phyloP scores from a whole-genome alignment of 2,113 vertebrate genomes.

The Tor tambroides region DNA sequence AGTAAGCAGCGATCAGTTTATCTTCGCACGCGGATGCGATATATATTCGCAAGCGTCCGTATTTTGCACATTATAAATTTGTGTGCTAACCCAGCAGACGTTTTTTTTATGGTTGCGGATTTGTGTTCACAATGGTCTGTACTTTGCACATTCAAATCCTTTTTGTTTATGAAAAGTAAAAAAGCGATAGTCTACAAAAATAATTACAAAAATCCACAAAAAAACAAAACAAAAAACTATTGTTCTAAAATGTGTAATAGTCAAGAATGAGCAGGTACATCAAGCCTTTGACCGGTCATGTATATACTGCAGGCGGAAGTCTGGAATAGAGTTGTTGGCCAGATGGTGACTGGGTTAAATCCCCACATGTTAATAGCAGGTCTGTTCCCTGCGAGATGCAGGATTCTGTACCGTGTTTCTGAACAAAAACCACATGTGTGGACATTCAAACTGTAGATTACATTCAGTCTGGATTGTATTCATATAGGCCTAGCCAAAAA shows the following conservation, averaged over 20 bases:
- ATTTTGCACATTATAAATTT: no score
- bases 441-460: not conserved
- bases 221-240: no score
- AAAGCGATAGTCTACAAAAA: no score
- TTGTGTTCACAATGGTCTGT: not conserved
- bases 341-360: slow-evolving; percentile 43
- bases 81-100: no score
- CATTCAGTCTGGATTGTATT: not conserved
- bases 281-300: not conserved
- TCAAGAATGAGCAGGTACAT: no score
- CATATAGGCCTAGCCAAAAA: not conserved
- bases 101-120: no score
- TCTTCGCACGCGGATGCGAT: no score
- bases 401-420: slow-evolving; percentile 9
- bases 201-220: not conserved
- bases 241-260: not conserved
- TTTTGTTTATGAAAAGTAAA: not conserved
- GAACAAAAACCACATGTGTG: slow-evolving; percentile 30
- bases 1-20: no score
- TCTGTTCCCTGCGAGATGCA: not conserved
- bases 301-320: not conserved
- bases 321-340: slow-evolving; percentile 34
- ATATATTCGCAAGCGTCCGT: no score
- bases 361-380: slow-evolving; percentile 31
- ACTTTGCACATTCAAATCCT: not conserved